Evolutionary conservation across 2,113 vertebrate genomes (phyloP).

Genomic region (Nesoenas mayeri): DNA sequence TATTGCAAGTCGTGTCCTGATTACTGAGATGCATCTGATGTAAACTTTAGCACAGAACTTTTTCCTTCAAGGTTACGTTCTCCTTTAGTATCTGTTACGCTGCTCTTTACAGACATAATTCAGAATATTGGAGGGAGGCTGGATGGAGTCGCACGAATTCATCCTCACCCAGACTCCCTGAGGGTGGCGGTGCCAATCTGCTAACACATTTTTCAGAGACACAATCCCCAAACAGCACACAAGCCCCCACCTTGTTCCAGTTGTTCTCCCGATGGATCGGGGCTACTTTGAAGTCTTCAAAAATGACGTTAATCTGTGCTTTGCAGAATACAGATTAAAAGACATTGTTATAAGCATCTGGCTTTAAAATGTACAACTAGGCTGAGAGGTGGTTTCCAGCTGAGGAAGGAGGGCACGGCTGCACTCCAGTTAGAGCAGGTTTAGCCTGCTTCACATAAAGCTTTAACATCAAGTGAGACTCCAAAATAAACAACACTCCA

Average conservation of each 20-base stretch:
- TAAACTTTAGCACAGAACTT: neutral
- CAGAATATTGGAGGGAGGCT: neutral
- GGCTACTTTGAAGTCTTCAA: neutral
- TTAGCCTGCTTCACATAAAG: neutral
- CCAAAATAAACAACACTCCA: neutral
- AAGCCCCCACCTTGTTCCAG: neutral
- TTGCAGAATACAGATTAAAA: neutral
- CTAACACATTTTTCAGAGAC: neutral
- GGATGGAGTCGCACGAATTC: neutral
- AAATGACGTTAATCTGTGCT: neutral
- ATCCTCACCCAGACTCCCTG: neutral
- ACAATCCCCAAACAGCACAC: neutral
- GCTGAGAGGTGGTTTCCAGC: neutral
- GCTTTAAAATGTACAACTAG: neutral
- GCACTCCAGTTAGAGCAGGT: neutral
- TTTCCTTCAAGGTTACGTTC: neutral
- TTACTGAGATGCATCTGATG: neutral
- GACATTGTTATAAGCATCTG: neutral
- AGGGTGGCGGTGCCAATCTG: neutral
- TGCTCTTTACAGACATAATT: neutral
- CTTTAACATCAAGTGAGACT: neutral
- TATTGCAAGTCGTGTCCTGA: neutral
- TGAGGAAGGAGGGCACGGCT: neutral
- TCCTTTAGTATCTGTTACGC: neutral
- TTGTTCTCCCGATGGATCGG: neutral